phyloP scores from a whole-genome alignment of 2,113 vertebrate species.

The Indri indri region DNA sequence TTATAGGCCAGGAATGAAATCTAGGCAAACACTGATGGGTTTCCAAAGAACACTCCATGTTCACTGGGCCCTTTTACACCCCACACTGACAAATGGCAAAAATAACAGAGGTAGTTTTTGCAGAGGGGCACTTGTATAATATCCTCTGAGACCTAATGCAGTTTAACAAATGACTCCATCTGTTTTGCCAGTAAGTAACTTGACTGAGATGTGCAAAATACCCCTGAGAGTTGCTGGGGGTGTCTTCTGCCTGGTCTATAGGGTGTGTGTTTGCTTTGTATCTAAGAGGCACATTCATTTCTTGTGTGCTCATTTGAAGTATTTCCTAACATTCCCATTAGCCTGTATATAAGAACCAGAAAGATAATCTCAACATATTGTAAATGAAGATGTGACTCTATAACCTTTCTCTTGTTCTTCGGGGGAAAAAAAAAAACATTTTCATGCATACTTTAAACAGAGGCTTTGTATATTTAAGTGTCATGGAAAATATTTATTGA shows the following conservation, averaged over 20 bases:
- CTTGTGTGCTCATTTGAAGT: constrained; percentile 72
- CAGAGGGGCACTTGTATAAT: constrained; percentile 34
- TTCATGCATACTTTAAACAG: constrained; percentile 66
- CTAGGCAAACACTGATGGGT: background rate
- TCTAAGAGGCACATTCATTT: constrained; percentile 66
- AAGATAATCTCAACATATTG: constrained; percentile 68
- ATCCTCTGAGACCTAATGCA: constrained; percentile 49
- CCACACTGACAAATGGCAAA: background rate
- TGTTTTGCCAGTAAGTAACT: constrained; percentile 11
- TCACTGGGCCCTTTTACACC: constrained; percentile 30
- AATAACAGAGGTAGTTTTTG: constrained; percentile 9
- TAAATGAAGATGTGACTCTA: constrained; percentile 68
- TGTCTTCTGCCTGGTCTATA: constrained; percentile 65
- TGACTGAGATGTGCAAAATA: constrained; percentile 62
- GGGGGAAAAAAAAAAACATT: constrained; percentile 39
- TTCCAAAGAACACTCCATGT: constrained; percentile 19
- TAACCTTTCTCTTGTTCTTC: constrained; percentile 62
- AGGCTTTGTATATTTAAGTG: constrained; percentile 67
- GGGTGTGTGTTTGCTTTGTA: constrained; percentile 64
- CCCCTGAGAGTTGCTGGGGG: constrained; percentile 34
- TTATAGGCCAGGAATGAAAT: constrained; percentile 42
- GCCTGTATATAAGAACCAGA: constrained; percentile 69
- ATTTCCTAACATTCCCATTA: constrained; percentile 75
- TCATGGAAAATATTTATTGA: constrained; percentile 62
- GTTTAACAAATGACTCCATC: constrained; percentile 63